Base-by-base conservation (phyloP, 2,797 vertebrate species). In the Acestrorhynchus altus region DNA sequence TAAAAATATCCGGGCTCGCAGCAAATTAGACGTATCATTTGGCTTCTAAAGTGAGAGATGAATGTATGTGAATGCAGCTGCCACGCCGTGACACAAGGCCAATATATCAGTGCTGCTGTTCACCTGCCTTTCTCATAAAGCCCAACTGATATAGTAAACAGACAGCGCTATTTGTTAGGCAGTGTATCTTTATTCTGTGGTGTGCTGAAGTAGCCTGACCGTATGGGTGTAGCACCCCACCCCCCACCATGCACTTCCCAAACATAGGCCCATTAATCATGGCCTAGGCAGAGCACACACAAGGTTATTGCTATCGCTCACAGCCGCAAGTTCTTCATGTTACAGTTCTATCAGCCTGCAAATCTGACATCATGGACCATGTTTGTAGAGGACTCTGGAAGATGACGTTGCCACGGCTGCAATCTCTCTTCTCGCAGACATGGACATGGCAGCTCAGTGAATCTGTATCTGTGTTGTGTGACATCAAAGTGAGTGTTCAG, bases 11-110 rank as follows among this genome's bases (percentile, higher is more conserved):
- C 86, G 83, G 86, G 90, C 92, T 93, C 72, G 87, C 91, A 89
- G 91, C 91, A 93, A 94, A 94, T 94, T 94, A 94, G 92, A 93
- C 88, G 90, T 93, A 94, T 93, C 91, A 92, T 93, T 94, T 93
- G 91, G 91, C 92, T 93, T 93, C 92, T 92, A 93, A 86, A 93
- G 92, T 92, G 91, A 93, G 92, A 93, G 92, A 94, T 93, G 92
- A 92, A 91, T 93, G 90, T 92, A 89, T 92, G 90, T 91, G 92
- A 91, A 92, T 92, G 92, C 89, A 90, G 88, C 91, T 91, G 92
- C 91, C 91, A 90, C 69, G 89, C 88, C 89, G 80, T 92, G 91
- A 93, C 93, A 92, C 78, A 15, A 83, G 90, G 89, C 88, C 90
- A 87, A 91, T 94, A 91, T 78, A 92, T 94, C 93, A 93, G 88